Conservation (phyloP, 1,140 invertebrate species). For the Temnothorax longispinosus region DNA sequence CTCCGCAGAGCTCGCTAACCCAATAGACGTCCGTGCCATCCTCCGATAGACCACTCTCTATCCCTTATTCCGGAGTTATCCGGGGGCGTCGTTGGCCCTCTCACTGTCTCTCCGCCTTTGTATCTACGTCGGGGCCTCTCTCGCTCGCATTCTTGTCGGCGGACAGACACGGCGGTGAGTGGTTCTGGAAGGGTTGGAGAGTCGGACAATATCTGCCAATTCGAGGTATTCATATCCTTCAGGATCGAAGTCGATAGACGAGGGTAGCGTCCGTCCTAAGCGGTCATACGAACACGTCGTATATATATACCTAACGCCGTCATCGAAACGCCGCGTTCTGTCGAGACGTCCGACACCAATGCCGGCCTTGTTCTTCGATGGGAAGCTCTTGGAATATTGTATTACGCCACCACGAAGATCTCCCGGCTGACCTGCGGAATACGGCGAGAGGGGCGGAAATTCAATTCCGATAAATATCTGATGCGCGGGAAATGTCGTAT, state of each 20-base stretch:
- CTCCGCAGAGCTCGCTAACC: constrained; percentile 66
- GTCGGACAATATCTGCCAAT: constrained; percentile 76
- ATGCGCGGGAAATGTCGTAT: constrained; percentile 47
- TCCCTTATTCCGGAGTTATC: constrained; percentile 52
- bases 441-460: constrained; percentile 67
- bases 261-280: constrained; percentile 18
- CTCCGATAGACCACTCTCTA: constrained; percentile 63
- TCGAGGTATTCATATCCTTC: constrained; percentile 74
- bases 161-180: constrained; percentile 42
- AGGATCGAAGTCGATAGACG: constrained; percentile 53
- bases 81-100: constrained; percentile 39
- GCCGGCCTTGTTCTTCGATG: constrained; percentile 43
- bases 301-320: constrained; percentile 34
- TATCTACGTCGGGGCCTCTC: constrained; percentile 40
- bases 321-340: constrained; percentile 5
- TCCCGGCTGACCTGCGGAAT: constrained; percentile 54
- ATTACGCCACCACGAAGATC: constrained; percentile 62
- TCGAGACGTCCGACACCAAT: constrained; percentile 23
- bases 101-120: constrained; percentile 59
- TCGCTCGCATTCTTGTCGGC: constrained; percentile 33
- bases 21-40: constrained; percentile 69
- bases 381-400: constrained; percentile 60
- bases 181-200: constrained; percentile 40
- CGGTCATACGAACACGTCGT: constrained; percentile 39
- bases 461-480: constrained; percentile 78